phyloP scores from a whole-genome alignment of 2,797 vertebrate genomes.

The Rhincodon typus region DNA sequence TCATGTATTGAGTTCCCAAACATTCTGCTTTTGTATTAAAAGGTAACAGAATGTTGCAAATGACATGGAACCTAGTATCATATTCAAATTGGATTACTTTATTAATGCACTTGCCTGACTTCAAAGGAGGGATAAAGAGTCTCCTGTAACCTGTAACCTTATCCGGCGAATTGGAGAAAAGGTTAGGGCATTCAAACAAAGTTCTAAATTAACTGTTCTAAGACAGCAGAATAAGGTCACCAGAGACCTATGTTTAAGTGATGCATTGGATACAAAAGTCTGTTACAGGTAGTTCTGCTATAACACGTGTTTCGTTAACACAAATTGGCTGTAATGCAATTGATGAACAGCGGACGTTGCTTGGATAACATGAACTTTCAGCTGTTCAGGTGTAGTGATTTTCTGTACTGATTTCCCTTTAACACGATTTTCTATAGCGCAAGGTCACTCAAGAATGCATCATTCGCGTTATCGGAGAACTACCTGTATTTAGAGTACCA shows the following conservation, averaged over 20 bases:
- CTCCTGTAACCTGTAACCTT: not conserved
- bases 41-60: not conserved
- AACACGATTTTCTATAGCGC: no score
- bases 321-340: no score
- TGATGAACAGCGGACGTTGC: no score
- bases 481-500: not conserved
- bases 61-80: not conserved
- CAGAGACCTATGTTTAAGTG: not conserved
- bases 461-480: no score
- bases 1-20: slow-evolving; percentile 11
- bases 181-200: not conserved
- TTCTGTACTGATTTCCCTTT: no score
- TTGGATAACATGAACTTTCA: no score
- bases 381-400: no score
- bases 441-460: no score
- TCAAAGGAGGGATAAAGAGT: not conserved
- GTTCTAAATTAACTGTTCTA: not conserved
- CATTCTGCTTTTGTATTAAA: not conserved
- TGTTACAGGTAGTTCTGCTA: not conserved
- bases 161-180: not conserved
- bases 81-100: not conserved
- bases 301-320: no score
- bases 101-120: not conserved
- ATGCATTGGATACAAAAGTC: not conserved
- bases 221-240: not conserved